These are phyloP conservation scores for Pollenia amentaria DNA, from an alignment of 2,888 invertebrate species.

Conservation along the genomic window DNA sequence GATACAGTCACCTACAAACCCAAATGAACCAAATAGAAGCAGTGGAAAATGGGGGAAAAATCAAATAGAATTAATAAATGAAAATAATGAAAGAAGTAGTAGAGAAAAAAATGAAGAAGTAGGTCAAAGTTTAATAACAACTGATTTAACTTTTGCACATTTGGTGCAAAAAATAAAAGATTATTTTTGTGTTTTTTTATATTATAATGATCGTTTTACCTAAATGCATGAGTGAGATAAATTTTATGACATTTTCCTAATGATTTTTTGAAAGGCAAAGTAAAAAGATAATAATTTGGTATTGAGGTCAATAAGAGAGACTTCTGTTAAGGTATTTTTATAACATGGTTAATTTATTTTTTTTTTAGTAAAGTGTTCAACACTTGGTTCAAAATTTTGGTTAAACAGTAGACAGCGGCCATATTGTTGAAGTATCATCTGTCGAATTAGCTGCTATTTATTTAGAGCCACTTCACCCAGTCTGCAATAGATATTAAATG, in stretches of 20 bases:
- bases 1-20: not conserved
- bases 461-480: too few species aligned
- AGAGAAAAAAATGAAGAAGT: constrained; percentile 15
- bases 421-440: too few species aligned
- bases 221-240: not conserved
- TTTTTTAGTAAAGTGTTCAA: not conserved
- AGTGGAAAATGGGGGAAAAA: not conserved
- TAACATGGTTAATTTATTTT: too few species aligned
- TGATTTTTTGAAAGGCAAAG: not conserved
- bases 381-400: too few species aligned
- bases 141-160: constrained; percentile 57
- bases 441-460: too few species aligned
- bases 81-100: constrained; percentile 26
- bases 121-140: constrained; percentile 54
- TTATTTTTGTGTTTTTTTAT: not conserved
- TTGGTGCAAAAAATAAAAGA: constrained; percentile 4
- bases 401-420: too few species aligned
- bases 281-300: not conserved
- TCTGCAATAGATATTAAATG: too few species aligned
- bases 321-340: too few species aligned
- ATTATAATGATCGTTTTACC: not conserved
- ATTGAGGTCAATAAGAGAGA: not conserved
- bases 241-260: not conserved
- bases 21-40: not conserved
- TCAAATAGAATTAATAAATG: constrained; percentile 54